These are phyloP conservation scores for Myrmecophaga tridactyla DNA, from an alignment of 2,113 vertebrate genomes.

Conservation along the genomic window DNA sequence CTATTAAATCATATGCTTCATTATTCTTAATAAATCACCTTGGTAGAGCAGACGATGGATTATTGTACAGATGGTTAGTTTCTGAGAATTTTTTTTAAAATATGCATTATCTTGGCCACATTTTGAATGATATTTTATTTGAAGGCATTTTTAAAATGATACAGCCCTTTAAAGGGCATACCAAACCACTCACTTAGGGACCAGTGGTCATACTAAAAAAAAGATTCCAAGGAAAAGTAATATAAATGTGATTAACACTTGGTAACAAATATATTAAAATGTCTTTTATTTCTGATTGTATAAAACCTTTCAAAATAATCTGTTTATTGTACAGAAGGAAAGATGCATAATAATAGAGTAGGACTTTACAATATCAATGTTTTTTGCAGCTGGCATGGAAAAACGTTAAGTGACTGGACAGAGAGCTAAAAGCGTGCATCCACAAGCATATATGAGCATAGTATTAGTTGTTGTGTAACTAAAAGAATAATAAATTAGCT, in stretches of 20 bases:
- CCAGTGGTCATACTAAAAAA: neutral
- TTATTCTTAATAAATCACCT: constrained; percentile 74
- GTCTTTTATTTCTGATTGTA: neutral
- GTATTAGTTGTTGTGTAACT: neutral
- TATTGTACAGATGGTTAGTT: constrained; percentile 57
- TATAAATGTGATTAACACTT: neutral
- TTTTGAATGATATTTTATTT: constrained; percentile 59
- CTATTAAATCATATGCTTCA: constrained; percentile 69
- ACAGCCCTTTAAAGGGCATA: neutral
- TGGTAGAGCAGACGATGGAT: constrained; percentile 51
- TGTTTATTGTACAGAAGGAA: neutral
- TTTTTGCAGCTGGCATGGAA: neutral
- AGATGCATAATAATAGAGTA: neutral
- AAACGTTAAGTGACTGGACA: neutral
- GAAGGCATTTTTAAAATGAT: constrained; percentile 33
- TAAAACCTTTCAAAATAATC: neutral
- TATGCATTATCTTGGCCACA: constrained; percentile 34
- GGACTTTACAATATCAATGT: neutral
- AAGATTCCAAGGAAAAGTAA: neutral
- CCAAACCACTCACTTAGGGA: neutral
- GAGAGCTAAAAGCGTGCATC: neutral
- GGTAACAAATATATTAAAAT: neutral
- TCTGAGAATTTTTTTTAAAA: constrained; percentile 59
- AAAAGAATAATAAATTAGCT: neutral
- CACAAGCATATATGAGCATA: neutral